These are phyloP conservation scores for Tragelaphus imberbis DNA, from an alignment of 2,113 vertebrate genomes.

Conservation along the genomic window DNA sequence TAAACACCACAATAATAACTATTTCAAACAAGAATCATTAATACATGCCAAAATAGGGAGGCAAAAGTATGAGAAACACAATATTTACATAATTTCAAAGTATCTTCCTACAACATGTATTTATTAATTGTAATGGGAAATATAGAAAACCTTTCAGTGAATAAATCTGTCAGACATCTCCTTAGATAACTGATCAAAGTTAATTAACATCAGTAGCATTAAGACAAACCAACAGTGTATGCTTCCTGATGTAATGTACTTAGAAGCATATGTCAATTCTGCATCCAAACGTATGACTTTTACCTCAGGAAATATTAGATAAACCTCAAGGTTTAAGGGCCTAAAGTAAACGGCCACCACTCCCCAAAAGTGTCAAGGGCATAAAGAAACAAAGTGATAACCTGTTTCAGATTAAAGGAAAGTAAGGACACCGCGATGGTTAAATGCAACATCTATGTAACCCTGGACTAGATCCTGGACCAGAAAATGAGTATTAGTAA, in stretches of 20 bases:
- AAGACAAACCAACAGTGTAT: background rate
- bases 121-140: background rate
- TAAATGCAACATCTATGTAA: background rate
- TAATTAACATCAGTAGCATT: background rate
- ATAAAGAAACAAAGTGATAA: background rate
- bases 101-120: background rate
- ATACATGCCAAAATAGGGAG: background rate
- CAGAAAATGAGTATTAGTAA: background rate
- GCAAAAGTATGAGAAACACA: background rate
- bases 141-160: background rate
- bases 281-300: background rate
- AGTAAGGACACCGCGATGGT: background rate
- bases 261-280: background rate
- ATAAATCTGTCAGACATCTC: background rate
- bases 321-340: background rate
- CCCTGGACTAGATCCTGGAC: background rate
- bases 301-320: background rate
- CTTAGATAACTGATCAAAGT: background rate
- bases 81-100: background rate
- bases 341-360: background rate
- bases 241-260: background rate
- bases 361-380: background rate
- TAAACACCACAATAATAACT: conserved; percentile 14
- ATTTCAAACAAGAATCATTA: background rate
- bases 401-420: background rate